These are phyloP conservation scores for Latrodectus elegans DNA, from an alignment of 2,888 invertebrate species.

Conservation along the genomic window DNA sequence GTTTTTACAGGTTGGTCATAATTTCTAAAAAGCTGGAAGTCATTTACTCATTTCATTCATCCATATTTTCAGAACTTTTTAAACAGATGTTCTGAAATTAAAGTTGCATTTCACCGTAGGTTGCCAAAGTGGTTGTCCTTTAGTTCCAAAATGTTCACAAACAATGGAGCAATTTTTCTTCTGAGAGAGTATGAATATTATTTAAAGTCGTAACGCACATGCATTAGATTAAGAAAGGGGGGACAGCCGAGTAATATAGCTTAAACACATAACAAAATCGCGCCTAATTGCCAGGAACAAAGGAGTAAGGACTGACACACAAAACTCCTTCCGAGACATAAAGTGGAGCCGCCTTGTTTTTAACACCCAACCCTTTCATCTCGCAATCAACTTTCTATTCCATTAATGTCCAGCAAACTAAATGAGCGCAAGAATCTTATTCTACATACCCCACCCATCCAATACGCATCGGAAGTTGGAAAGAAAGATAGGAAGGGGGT, in stretches of 20 bases:
- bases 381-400: neutral
- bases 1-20: too few relatives aligned
- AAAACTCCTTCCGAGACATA: conserved; percentile 29
- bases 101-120: too few relatives aligned
- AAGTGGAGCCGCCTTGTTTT: conserved; percentile 45
- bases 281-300: conserved; percentile 44
- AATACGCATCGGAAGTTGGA: conserved; percentile 48
- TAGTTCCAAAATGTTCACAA: too few relatives aligned
- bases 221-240: neutral
- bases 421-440: conserved; percentile 34
- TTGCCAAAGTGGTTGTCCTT: too few relatives aligned
- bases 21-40: too few relatives aligned
- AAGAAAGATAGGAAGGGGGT: conserved; percentile 7
- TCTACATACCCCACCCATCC: conserved; percentile 36
- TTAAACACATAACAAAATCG: conserved; percentile 38
- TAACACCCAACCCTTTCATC: conserved; percentile 44
- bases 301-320: conserved; percentile 41
- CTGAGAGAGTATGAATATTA: too few relatives aligned
- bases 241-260: conserved; percentile 12
- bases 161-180: too few relatives aligned
- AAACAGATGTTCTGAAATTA: too few relatives aligned
- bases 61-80: too few relatives aligned
- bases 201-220: neutral
- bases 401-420: conserved; percentile 37
- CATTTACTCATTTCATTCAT: too few relatives aligned